Base-by-base conservation (phyloP, 2,797 vertebrate genomes). In the Scomberomorus guttatus region DNA sequence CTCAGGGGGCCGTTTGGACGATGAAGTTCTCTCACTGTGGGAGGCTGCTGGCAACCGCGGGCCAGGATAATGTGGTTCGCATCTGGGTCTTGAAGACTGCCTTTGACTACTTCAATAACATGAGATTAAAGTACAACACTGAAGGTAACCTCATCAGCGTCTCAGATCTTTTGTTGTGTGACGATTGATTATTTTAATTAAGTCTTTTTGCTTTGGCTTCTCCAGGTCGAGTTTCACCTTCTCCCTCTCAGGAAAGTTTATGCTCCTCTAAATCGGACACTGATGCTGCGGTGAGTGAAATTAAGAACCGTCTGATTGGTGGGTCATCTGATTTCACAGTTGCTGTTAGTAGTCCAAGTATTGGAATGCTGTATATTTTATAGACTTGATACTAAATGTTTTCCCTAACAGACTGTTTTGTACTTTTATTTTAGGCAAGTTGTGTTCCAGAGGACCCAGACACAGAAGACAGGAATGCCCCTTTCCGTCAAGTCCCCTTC, bases 11-110 rank as follows among this genome's bases (percentile, higher is more conserved):
- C 0, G 98, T 99, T 65, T 99, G 98, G 98, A 99, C 98, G 2
- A 99, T 99, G 98, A 99, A 99, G 87, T 99, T 99, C 93, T 99
- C 98, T 81, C 97, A 99, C 92, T 99, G 98, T 1, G 98, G 98
- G 55, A 93, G 98, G 72, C 94, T 99, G 86, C 95, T 99, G 89
- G 98, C 98, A 4, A 97, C 97, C 13, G 98, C 97, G 6, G 98
- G 98, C 32, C 98, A 99, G 88, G 98, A 99, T 85, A 99, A 99
- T 0, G 95, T 99, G 70, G 98, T 99, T 39, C 96, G 98, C 81
- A 99, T 99, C 94, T 99, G 98, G 98, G 98, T 98, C 82, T 93
- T 99, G 75, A 99, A 99, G 94, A 98, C 97, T 7, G 97, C 98
- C 69, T 99, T 98, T 77, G 98, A 99, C 91, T 99, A 98, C 91